phyloP scores from a whole-genome alignment of 2,113 vertebrate genomes.

The Regulus satrapa region DNA sequence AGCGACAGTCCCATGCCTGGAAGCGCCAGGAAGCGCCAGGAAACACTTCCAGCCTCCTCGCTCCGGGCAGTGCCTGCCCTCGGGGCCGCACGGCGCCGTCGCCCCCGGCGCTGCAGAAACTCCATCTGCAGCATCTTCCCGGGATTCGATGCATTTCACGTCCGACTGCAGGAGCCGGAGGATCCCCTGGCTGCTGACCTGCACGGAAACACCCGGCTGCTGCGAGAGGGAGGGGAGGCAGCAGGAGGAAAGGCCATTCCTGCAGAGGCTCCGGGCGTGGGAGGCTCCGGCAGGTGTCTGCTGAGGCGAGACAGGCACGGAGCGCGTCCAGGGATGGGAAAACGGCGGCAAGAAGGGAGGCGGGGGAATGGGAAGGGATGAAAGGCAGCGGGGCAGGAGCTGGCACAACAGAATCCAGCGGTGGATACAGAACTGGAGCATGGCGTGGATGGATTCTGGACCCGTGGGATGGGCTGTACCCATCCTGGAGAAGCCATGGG shows the following conservation, averaged over 20 bases:
- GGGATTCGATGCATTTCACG: constrained; percentile 55
- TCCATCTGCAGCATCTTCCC: neutral
- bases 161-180: constrained; percentile 52
- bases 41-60: neutral
- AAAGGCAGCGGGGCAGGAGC: neutral
- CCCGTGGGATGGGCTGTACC: accelerated
- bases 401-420: accelerated
- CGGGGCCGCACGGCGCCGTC: neutral
- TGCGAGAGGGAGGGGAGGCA: neutral
- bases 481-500: neutral
- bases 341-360: neutral
- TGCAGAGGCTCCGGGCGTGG: accelerated
- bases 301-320: neutral
- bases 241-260: neutral
- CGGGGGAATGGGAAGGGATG: neutral
- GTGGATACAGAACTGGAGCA: accelerated
- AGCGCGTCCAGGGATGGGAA: neutral
- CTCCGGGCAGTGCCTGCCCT: neutral
- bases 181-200: constrained; percentile 35
- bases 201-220: neutral
- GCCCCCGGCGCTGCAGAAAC: neutral
- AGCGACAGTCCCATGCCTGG: neutral
- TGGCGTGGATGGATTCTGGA: accelerated
- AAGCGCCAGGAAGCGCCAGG: neutral
- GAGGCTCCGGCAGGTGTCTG: neutral